These are phyloP conservation scores for Istiophorus platypterus DNA, from an alignment of 2,113 vertebrate species.

Conservation along the genomic window DNA sequence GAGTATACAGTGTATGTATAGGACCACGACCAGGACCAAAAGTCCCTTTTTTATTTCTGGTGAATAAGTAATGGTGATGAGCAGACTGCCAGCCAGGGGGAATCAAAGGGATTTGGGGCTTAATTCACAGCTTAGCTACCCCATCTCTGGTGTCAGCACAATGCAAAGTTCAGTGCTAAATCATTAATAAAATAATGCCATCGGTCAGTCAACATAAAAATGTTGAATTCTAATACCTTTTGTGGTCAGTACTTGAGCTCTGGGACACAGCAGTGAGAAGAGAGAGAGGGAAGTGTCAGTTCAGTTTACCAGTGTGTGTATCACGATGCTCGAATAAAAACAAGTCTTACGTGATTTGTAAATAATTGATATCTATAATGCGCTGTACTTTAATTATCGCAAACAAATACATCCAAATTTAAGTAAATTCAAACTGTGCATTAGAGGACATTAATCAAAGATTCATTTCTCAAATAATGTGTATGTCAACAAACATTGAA, in stretches of 20 bases:
- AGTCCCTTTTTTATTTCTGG: slow-evolving; percentile 73
- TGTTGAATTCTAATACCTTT: slow-evolving; percentile 71
- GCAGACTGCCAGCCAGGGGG: slow-evolving; percentile 78
- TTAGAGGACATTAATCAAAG: neutral
- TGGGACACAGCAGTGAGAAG: neutral
- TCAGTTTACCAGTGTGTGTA: slow-evolving; percentile 2
- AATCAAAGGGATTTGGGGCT: slow-evolving; percentile 85
- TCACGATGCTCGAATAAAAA: slow-evolving; percentile 1
- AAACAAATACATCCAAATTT: neutral
- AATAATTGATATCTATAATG: neutral
- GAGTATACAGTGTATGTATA: slow-evolving; percentile 74
- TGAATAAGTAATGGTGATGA: slow-evolving; percentile 86
- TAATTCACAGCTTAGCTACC: slow-evolving; percentile 84
- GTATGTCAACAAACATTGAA: neutral
- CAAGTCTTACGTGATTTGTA: neutral
- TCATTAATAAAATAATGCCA: slow-evolving; percentile 85
- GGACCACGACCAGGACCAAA: slow-evolving; percentile 64
- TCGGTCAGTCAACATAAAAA: slow-evolving; percentile 76
- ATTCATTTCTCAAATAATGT: neutral
- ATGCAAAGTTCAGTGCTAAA: slow-evolving; percentile 85
- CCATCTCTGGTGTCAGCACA: slow-evolving; percentile 85
- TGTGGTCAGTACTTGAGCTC: slow-evolving; percentile 66
- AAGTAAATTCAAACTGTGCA: neutral
- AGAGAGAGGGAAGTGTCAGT: neutral
- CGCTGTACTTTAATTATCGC: neutral